Evolutionary conservation across 2,888 invertebrate genomes (phyloP), one percentile per base, ranked within the genome.

Genomic region (Lasioglossum leucozonium): DNA sequence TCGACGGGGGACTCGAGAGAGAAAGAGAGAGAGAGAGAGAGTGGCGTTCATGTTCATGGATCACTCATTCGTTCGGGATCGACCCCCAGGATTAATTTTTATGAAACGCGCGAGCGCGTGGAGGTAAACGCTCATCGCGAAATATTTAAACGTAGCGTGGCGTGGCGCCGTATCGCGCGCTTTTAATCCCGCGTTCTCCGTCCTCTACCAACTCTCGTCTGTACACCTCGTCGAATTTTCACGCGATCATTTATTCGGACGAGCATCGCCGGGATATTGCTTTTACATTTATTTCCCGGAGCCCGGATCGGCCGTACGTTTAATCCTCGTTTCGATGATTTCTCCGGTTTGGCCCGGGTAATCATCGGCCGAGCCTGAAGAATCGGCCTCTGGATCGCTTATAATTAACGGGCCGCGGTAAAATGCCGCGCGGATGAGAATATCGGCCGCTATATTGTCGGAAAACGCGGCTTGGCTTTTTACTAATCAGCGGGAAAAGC

Each of bases 241-340:
- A 44, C 62, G n/a, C 22, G 79, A 44, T 30, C 42, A 51, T 51
- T 30, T 69, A 55, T 73, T 79, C 16, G 30, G 16, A 44, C 26
- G 34, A 55, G 72, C 22, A 4, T 16, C 26, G 26, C 16, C 26
- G 74, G 74, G 34, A 47, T 69, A 69, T 55, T 51, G 58, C 73
- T 69, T 58, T 79, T 30, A 79, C 79, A 47, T 80, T 82, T 58
- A 82, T 80, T 79, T 47, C 16, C 47, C 34, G 22, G 16, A 22
- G 11, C 55, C 58, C 26, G 58, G 47, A 40, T 71, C 55, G 71
- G 26, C 22, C 34, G 16, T 72, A 30, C 71, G 44, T 26, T 75
- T 44, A 18, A 44, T 72, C 37, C 47, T 71, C 71, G 47, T 81
- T 47, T 72, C 71, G 55, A 62, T 6, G 71, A 72, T 72, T 30